phyloP scores from a whole-genome alignment of 2,113 vertebrate genomes.

The Chamaetylas fuelleborni region DNA sequence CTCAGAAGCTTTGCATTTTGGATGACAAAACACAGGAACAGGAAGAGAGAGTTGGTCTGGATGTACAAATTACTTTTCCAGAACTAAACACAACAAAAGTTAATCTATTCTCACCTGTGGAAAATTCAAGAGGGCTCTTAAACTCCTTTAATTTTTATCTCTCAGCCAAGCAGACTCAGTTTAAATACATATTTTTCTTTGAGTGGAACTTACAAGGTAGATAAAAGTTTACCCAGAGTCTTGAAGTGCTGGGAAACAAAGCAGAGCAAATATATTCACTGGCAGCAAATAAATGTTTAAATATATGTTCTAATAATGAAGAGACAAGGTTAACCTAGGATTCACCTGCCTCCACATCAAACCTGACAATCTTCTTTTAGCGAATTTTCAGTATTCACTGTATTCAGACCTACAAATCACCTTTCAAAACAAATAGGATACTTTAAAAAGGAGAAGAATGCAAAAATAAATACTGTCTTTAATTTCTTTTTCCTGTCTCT shows the following conservation, averaged over 20 bases:
- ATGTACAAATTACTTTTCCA: background rate
- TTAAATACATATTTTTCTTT: background rate
- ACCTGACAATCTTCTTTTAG: background rate
- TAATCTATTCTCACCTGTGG: constrained; percentile 10
- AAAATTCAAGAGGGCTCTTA: background rate
- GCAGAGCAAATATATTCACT: background rate
- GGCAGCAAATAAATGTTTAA: background rate
- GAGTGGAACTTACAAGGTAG: background rate
- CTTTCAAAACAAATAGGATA: background rate
- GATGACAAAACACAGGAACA: background rate
- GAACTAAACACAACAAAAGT: background rate
- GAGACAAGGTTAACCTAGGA: background rate
- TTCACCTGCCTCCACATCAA: background rate
- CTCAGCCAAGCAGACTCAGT: background rate
- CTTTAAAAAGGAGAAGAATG: background rate
- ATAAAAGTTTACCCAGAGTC: background rate
- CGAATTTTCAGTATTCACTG: background rate
- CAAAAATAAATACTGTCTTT: background rate
- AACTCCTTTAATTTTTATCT: background rate
- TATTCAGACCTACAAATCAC: background rate
- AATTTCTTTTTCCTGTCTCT: background rate
- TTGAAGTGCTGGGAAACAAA: background rate
- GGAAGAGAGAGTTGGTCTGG: background rate
- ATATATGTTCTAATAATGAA: background rate
- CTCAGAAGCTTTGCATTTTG: background rate